Evolutionary conservation across 2,888 invertebrate genomes (phyloP).

Genomic region (Lissonota sp.): DNA sequence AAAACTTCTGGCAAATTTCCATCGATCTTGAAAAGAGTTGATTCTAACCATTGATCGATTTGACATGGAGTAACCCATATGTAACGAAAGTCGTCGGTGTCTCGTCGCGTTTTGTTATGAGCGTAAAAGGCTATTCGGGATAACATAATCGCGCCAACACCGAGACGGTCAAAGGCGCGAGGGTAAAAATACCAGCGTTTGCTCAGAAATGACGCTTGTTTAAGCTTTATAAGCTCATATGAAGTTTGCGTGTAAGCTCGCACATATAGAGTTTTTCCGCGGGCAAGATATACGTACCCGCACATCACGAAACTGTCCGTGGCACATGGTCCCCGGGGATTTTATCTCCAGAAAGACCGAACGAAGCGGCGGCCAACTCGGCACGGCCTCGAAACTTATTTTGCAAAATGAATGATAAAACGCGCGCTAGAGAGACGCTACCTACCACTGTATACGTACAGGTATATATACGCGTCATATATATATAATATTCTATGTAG

Average conservation of each 20-base stretch:
- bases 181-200: neutral
- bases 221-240: no score
- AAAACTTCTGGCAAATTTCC: neutral
- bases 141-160: neutral
- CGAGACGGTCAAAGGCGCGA: slow-evolving; percentile 18
- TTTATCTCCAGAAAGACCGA: slow-evolving; percentile 31
- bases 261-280: slow-evolving; percentile 25
- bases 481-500: slow-evolving; percentile 3
- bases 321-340: slow-evolving; percentile 38
- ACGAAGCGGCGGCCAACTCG: slow-evolving; percentile 41
- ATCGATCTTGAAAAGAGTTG: no score
- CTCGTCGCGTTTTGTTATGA: neutral
- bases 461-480: neutral
- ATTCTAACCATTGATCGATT: no score
- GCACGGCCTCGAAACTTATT: slow-evolving; percentile 48
- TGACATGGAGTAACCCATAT: no score
- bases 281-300: slow-evolving; percentile 17
- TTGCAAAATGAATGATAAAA: slow-evolving; percentile 59
- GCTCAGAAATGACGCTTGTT: no score
- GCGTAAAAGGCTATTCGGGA: slow-evolving; percentile 7
- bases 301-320: slow-evolving; percentile 25
- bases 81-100: no score
- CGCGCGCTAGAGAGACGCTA: neutral
- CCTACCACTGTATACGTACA: neutral
- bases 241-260: no score